phyloP scores from a whole-genome alignment of 2,113 vertebrate species.

The Scomber japonicus region DNA sequence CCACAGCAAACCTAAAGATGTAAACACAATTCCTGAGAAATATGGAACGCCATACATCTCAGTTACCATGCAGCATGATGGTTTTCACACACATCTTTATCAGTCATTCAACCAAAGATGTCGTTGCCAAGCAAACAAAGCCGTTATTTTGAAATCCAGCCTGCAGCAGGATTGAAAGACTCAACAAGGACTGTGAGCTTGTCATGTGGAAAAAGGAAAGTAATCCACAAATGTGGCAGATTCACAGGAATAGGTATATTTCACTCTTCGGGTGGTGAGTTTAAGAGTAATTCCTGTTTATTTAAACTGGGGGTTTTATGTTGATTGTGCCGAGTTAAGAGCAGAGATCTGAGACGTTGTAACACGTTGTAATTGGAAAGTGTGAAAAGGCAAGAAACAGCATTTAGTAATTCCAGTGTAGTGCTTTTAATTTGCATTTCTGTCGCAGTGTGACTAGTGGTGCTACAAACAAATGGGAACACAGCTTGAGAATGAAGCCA shows the following conservation, averaged over 20 bases:
- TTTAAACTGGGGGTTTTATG: no score
- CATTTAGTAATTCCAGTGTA: no score
- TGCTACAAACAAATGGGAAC: no score
- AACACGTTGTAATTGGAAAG: not conserved
- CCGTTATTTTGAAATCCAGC: not conserved
- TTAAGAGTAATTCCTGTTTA: no score
- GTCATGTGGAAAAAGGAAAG: not conserved
- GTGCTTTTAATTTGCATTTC: no score
- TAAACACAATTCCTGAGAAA: not conserved
- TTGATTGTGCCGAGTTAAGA: not conserved
- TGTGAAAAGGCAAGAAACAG: not conserved
- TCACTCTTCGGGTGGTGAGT: not conserved
- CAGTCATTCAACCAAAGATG: not conserved
- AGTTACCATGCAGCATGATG: not conserved
- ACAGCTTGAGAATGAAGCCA: no score
- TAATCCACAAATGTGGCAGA: no score
- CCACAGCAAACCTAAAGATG: not conserved
- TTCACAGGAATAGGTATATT: no score
- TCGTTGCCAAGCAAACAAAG: not conserved
- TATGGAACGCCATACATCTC: not conserved
- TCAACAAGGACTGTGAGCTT: not conserved
- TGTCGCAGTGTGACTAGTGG: no score
- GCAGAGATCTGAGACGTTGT: not conserved
- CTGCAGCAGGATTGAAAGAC: not conserved
- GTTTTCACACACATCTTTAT: not conserved